Base-by-base conservation (phyloP, 2,113 vertebrate species). In the Dolichallabes microphthalmus region DNA sequence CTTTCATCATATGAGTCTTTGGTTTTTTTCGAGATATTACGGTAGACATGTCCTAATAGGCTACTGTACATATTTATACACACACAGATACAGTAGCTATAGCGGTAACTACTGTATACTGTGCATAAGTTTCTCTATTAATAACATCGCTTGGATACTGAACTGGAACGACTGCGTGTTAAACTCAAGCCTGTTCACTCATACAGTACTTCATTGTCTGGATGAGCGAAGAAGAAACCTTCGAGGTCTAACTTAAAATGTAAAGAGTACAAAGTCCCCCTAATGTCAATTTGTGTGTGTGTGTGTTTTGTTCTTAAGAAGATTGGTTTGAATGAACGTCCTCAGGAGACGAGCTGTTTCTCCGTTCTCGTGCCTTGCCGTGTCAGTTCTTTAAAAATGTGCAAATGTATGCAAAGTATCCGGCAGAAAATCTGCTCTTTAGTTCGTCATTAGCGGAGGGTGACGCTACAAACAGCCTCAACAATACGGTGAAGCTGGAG, bases 361-460 rank as follows among this genome's bases (percentile, higher is more conserved):
- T 75, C 25, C 25, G 15, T 68, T 81, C 76, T 81, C 8, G 10
- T 57, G 77, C n/a, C 15, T 45, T 22, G 7, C 57, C 50, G 11
- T 50, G 20, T 63, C 83, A 10, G 45, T 63, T 88, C 73, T 80
- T 82, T 84, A 77, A 87, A 82, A 84, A 76, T 82, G 79, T 87
- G 66, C 86, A 87, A 85, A 87, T 87, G 66, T 86, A 85, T 88
- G 88, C 66, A 88, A 63, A 87, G 85, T 76, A 87, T 83, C 55
- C 63, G 14, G 75, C 76, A 92, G 85, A 82, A 85, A 86, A 85
- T 60, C 30, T 73, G 76, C 81, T 84, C 85, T 86, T 86, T 86
- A 88, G 85, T 86, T 69, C 35, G 68, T 86, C 78, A 81, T 88
- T 86, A 88, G 84, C 27, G 69, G 76, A 86, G 73, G 82, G 85